A percentile compares a stretch with the other conserved stretches of the same genome.
These are phyloP conservation scores for Brassicogethes aeneus DNA, from an alignment of 2,888 invertebrate genomes.

Conservation along the genomic window DNA sequence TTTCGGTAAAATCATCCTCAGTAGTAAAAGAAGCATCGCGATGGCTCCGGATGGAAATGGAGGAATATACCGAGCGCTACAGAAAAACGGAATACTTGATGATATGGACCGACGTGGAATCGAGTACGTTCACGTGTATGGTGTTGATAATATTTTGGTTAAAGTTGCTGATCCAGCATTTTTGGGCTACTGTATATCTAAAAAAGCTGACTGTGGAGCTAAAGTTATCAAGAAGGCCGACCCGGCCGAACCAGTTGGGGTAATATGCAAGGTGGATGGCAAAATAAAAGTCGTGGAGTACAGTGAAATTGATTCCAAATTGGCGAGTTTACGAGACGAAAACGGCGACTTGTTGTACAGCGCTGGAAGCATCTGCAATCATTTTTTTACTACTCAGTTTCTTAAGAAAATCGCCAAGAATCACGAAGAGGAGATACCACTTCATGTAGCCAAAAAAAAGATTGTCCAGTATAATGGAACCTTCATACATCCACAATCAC, in stretches of 20 bases:
- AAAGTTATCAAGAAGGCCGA: conserved; percentile 89
- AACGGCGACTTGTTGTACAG: conserved; percentile 79
- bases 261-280: conserved; percentile 84
- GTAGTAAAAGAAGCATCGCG: conserved; percentile 69
- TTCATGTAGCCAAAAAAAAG: conserved; percentile 96
- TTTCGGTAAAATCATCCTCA: conserved; percentile 86
- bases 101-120: conserved; percentile 75
- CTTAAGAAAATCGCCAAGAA: conserved; percentile 60
- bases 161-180: conserved; percentile 97
- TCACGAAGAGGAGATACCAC: conserved; percentile 65
- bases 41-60: conserved; percentile 90
- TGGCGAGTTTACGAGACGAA: conserved; percentile 65
- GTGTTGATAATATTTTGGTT: conserved; percentile 96
- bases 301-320: conserved; percentile 82
- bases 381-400: conserved; percentile 87
- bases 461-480: conserved; percentile 73
- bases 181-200: conserved; percentile 83
- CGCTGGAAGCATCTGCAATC: conserved; percentile 96
- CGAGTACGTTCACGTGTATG: conserved; percentile 87
- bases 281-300: conserved; percentile 91
- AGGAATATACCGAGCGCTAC: conserved; percentile 73
- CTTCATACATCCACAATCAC: conserved; percentile 62
- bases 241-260: conserved; percentile 89
- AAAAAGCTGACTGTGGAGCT: conserved; percentile 86
- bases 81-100: conserved; percentile 62